Base-by-base conservation (phyloP, 2,113 vertebrate genomes). In the Miniopterus natalensis region DNA sequence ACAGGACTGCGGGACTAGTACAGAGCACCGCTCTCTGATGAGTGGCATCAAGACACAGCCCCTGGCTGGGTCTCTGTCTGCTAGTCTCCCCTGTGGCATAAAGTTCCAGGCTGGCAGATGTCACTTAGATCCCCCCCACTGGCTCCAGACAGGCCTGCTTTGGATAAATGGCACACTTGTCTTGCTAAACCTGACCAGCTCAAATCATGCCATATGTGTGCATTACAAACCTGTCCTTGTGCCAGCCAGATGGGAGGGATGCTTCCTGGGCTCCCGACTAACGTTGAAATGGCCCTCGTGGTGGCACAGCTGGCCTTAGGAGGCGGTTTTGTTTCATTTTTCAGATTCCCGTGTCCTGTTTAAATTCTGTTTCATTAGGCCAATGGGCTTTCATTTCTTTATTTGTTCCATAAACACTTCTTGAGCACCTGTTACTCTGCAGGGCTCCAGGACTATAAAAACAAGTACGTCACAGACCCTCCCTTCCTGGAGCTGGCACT, bases 371-470 rank as follows among this genome's bases (percentile, higher is more conserved):
- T 63, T 88, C 68, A 45, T 71, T 83, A 42, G 42, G n/a, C 63
- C 53, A 80, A 88, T 81, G n/a, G 57, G 49, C 45, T 96, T 94
- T 57, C 29, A 51, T 49, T 84, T 81, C 40, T 95, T 88, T 86
- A 71, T 73, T 88, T 92, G 31, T 68, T 89, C 49, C 79, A 5
- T 78, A 89, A 94, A 84, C 3, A 31, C 27, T 83, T 73, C 79
- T 25, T 23, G 74, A 89, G 78, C 55, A 85, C 73, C 83, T 61
- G 42, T 89, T 12, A 25, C 15, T 83, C 88, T 65, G 77, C 1
- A 10, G 47, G 31, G 47, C 29, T 68, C 45, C 31, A 31, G 68
- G 7, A 31, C 75, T 42, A 84, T 8, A 51, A 85, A 95, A 93
- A 10, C 66, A 81, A 55, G 14, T 8, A 70, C 40, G 47, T 21